These are phyloP conservation scores for Lepidurus couesii DNA, from an alignment of 1,140 invertebrate species.

Conservation along the genomic window DNA sequence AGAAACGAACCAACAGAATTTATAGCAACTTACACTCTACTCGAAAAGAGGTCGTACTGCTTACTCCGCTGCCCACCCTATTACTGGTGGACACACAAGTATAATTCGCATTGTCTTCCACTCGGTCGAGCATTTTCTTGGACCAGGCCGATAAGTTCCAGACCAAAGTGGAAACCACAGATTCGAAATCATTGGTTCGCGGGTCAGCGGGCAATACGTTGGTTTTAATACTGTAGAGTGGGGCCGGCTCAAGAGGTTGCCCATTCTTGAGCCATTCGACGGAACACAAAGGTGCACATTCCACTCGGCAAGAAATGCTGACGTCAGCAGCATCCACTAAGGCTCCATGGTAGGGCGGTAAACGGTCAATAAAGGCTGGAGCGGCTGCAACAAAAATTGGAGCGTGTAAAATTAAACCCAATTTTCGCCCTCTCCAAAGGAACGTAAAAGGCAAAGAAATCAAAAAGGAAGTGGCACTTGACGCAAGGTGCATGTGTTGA, in stretches of 20 bases:
- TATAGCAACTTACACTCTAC: conserved; percentile 72
- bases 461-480: conserved; percentile 22
- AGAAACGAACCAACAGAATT: background rate
- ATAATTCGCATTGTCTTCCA: conserved; percentile 72
- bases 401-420: conserved; percentile 21
- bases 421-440: background rate
- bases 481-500: background rate
- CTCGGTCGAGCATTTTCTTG: conserved; percentile 63
- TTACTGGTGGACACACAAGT: conserved; percentile 73
- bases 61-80: conserved; percentile 56
- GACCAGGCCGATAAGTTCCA: conserved; percentile 79
- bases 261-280: conserved; percentile 77
- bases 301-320: conserved; percentile 75
- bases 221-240: conserved; percentile 57
- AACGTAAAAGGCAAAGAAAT: conserved; percentile 24
- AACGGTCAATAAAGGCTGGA: conserved; percentile 74
- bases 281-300: conserved; percentile 73
- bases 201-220: conserved; percentile 25
- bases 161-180: conserved; percentile 71
- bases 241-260: conserved; percentile 46
- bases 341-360: conserved; percentile 72
- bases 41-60: conserved; percentile 70
- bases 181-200: conserved; percentile 71
- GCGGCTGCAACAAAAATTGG: conserved; percentile 55
- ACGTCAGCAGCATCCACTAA: conserved; percentile 66